Evolutionary conservation across 2,888 invertebrate genomes (phyloP), one percentile per base, ranked within the genome.

Genomic region (Merodon equestris): DNA sequence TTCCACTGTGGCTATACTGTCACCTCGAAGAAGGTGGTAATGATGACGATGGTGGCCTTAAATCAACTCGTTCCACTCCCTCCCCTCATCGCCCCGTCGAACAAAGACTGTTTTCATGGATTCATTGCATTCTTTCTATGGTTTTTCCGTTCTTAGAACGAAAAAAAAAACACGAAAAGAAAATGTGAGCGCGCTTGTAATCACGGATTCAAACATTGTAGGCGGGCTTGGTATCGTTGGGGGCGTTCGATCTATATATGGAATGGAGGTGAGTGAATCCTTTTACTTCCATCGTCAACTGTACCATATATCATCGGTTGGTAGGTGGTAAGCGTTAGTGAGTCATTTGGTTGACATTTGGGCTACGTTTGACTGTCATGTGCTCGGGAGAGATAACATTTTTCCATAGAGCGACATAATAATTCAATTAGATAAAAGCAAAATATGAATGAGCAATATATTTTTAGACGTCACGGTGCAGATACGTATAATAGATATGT

Each of bases 61-160:
- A 70, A 79, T 64, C 79, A 71, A 47, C 56, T 15, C 51, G n/a
- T 36, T 10, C 10, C 68, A 61, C 58, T 73, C 45, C 47, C 64
- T 56, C 27, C 15, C 13, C 27, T 50, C 9, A 15, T 44, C n/a
- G n/a, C n/a, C n/a, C n/a, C n/a, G n/a, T n/a, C n/a, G n/a, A n/a
- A 68, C 50, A 70, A 48, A 45, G 47, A 53, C 58, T 63, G 63
- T n/a, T n/a, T n/a, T n/a, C 73, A 73, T 58, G 56, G 40, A 45
- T 73, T 13, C 61, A 36, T 70, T n/a, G 40, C 40, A 40, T 40
- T 40, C 27, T 27, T 14, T 63, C 18, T 56, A 15, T 51, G 47
- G 50, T 61, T 61, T n/a, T 61, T 79, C 66, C 48, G 54, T 79
- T 79, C 79, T 48, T 64, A 70, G 79, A 79, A 79, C n/a, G n/a